Conservation (phyloP, 2,888 invertebrate species). For the Nomada ferruginata region DNA sequence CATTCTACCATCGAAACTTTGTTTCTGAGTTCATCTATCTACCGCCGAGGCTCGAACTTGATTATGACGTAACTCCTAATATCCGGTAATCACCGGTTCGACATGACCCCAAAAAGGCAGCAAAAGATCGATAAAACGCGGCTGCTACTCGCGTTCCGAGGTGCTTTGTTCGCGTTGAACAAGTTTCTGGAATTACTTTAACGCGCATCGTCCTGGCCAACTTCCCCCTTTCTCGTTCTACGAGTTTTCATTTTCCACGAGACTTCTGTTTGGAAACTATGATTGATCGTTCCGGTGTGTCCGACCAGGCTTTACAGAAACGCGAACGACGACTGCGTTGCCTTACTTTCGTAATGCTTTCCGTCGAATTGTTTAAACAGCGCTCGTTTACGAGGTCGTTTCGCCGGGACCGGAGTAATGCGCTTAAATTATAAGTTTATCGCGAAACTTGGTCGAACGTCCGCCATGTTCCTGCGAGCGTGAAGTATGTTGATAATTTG, state of each 20-base stretch:
- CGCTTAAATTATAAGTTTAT: constrained; percentile 27
- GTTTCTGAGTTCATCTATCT: constrained; percentile 37
- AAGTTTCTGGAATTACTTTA: constrained; percentile 51
- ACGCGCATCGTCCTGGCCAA: constrained; percentile 48
- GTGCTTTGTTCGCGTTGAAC: constrained; percentile 34
- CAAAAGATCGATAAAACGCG: constrained; percentile 54
- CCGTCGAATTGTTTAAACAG: constrained; percentile 43
- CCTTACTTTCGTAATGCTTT: constrained; percentile 7
- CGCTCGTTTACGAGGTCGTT: constrained; percentile 20
- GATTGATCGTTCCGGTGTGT: constrained; percentile 54
- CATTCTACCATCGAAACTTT: constrained; percentile 36
- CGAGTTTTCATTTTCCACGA: constrained; percentile 49
- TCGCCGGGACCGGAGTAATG: neutral
- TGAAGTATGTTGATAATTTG: constrained; percentile 12
- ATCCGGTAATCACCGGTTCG: constrained; percentile 55
- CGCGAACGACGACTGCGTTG: constrained; percentile 11
- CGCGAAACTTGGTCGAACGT: constrained; percentile 16
- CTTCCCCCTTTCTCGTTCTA: neutral
- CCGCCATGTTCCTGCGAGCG: constrained; percentile 14
- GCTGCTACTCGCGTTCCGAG: constrained; percentile 18
- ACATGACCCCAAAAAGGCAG: constrained; percentile 48
- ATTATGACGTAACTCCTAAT: constrained; percentile 59
- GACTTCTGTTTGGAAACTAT: constrained; percentile 58
- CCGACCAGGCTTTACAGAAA: constrained; percentile 10
- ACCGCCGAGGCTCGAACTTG: constrained; percentile 41